These are phyloP conservation scores for Ophiothrix spiculata DNA, from an alignment of 35 echinoderm and acorn worm genomes.

Conservation along the genomic window DNA sequence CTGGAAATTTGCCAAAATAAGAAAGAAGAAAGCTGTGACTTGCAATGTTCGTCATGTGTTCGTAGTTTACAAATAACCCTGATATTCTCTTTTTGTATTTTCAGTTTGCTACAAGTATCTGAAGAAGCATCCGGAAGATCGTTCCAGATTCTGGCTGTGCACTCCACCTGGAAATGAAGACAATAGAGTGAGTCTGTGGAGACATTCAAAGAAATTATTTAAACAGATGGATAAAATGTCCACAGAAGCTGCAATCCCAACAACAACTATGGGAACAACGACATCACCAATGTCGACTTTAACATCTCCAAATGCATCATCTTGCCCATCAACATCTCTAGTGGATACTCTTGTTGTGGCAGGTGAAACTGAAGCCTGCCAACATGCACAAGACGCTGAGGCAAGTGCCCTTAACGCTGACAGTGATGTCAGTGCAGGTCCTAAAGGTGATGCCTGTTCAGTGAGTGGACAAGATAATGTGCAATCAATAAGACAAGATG, in stretches of 20 bases:
- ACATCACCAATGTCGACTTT: not conserved
- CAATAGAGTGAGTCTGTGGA: not conserved
- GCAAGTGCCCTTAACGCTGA: not conserved
- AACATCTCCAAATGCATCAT: not conserved
- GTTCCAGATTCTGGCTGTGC: not conserved
- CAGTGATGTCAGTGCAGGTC: not conserved
- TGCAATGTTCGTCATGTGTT: too few relatives aligned
- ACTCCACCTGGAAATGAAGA: not conserved
- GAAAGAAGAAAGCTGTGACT: too few relatives aligned
- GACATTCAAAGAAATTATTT: not conserved
- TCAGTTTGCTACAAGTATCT: not conserved
- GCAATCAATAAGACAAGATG: not conserved
- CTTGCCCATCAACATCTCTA: not conserved
- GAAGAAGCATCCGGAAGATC: not conserved
- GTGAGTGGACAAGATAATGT: not conserved
- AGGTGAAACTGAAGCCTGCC: not conserved
- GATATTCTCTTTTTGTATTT: not conserved
- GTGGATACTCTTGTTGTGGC: not conserved
- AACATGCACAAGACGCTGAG: not conserved
- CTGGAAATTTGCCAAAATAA: too few relatives aligned
- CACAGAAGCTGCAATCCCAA: not conserved
- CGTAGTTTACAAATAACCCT: too few relatives aligned
- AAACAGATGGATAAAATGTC: not conserved
- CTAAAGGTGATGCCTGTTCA: not conserved
- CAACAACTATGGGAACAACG: not conserved